A percentile compares a stretch with the other conserved stretches of the same genome.
These are phyloP conservation scores for Sebastes fasciatus DNA, from an alignment of 2,113 vertebrate species.

Conservation along the genomic window DNA sequence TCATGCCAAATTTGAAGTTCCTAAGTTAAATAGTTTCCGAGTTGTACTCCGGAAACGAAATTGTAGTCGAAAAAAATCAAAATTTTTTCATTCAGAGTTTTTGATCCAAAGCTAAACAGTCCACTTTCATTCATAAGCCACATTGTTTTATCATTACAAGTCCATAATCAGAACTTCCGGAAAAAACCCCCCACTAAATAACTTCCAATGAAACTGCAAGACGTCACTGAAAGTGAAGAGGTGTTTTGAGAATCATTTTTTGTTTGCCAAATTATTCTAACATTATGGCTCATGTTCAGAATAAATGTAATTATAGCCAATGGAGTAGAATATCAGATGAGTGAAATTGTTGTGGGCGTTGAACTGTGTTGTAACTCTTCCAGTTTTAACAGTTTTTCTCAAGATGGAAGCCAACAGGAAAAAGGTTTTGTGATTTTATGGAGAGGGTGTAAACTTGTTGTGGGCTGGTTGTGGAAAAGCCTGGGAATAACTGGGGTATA, in stretches of 20 bases:
- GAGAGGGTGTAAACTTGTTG: background rate
- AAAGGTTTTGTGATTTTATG: conserved; percentile 13
- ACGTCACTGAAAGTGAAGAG: background rate
- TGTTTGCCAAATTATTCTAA: conserved; percentile 31
- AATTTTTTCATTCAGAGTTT: background rate
- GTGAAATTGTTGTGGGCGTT: conserved; percentile 57
- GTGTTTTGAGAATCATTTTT: conserved; percentile 31
- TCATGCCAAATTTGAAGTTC: too few relatives aligned
- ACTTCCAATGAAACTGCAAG: background rate
- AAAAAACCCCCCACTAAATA: background rate
- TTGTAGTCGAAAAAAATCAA: too few relatives aligned
- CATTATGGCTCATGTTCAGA: background rate
- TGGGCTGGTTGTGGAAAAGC: background rate
- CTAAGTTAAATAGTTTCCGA: too few relatives aligned
- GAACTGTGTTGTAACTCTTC: conserved; percentile 25
- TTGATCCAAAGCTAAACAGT: background rate
- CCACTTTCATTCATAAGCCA: background rate
- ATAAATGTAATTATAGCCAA: conserved; percentile 29
- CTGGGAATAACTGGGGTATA: background rate
- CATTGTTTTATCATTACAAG: background rate
- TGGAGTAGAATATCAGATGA: conserved; percentile 11
- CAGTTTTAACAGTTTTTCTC: conserved; percentile 19
- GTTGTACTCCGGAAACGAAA: too few relatives aligned
- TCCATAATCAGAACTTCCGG: conserved; percentile 9
- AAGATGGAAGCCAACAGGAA: conserved; percentile 2